Percentiles rank a stretch among this genome's conserved stretches.
These are phyloP conservation scores for Labia minor DNA, from an alignment of 2,888 invertebrate genomes.

Conservation along the genomic window DNA sequence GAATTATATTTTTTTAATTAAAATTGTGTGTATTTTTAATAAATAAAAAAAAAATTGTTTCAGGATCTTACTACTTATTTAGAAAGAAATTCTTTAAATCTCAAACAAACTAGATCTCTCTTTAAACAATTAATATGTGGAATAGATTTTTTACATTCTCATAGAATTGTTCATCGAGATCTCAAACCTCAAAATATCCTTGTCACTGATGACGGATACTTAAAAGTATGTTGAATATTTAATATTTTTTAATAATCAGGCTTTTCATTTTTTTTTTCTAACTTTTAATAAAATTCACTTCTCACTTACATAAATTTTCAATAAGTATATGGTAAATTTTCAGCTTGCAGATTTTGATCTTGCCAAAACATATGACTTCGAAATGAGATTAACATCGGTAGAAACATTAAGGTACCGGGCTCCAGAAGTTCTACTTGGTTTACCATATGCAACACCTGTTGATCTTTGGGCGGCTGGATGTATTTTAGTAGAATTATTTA, in stretches of 20 bases:
- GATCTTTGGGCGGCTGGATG: constrained; percentile 97
- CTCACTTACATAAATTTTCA: too few relatives aligned
- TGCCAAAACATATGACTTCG: constrained; percentile 86
- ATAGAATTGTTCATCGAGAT: constrained; percentile 91
- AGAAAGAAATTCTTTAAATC: constrained; percentile 34
- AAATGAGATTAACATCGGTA: constrained; percentile 87
- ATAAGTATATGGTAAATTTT: constrained; percentile 34
- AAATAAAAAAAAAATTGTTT: too few relatives aligned
- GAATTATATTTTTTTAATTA: neutral
- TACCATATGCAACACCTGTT: constrained; percentile 81
- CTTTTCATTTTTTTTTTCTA: too few relatives aligned
- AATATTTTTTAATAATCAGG: neutral
- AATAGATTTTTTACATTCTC: constrained; percentile 90
- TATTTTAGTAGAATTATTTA: constrained; percentile 82
- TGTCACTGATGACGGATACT: constrained; percentile 51
- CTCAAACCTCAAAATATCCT: constrained; percentile 93
- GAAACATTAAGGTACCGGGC: constrained; percentile 94
- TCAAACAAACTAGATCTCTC: neutral
- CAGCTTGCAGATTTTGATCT: constrained; percentile 95
- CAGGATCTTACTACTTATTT: constrained; percentile 79
- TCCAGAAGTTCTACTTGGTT: constrained; percentile 85
- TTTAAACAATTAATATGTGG: constrained; percentile 58
- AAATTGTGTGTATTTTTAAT: too few relatives aligned
- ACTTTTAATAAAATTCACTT: too few relatives aligned
- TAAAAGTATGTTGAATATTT: constrained; percentile 31